A percentile compares a stretch with the other conserved stretches of the same genome.
These are phyloP conservation scores for Thymelicus acteon DNA, from an alignment of 2,888 invertebrate genomes.

Conservation along the genomic window DNA sequence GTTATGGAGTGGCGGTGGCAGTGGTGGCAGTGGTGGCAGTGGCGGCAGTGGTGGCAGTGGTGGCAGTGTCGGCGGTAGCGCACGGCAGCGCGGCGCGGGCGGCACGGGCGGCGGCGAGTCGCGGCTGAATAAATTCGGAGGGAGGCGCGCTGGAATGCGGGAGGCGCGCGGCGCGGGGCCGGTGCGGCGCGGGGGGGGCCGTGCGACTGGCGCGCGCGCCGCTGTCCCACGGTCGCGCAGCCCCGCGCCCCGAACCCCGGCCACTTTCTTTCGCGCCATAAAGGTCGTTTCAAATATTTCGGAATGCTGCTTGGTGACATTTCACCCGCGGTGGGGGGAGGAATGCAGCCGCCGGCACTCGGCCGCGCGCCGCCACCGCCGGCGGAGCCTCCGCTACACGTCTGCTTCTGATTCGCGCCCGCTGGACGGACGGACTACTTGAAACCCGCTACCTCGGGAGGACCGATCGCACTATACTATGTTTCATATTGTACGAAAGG, in stretches of 20 bases:
- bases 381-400: conserved; percentile 42
- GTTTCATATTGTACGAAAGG: neutral
- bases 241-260: conserved; percentile 74
- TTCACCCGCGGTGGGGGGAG: conserved; percentile 75
- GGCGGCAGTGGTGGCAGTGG: conserved; percentile 37
- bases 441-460: conserved; percentile 14
- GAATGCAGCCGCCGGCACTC: conserved; percentile 72
- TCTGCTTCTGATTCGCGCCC: conserved; percentile 25
- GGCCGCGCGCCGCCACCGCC: conserved; percentile 53
- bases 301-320: conserved; percentile 84
- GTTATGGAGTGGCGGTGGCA: neutral
- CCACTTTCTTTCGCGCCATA: conserved; percentile 85
- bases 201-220: conserved; percentile 85
- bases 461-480: conserved; percentile 3
- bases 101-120: conserved; percentile 55
- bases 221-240: conserved; percentile 88
- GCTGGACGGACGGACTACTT: conserved; percentile 31
- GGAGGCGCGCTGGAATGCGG: conserved; percentile 80
- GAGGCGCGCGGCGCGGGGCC: conserved; percentile 70
- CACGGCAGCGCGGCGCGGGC: conserved; percentile 46
- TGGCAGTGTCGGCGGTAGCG: conserved; percentile 42
- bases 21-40: conserved; percentile 41
- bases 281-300: conserved; percentile 85
- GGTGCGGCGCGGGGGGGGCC: conserved; percentile 70
- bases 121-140: conserved; percentile 83